A percentile compares a stretch with the other conserved stretches of the same genome.
These are phyloP conservation scores for Shinisaurus crocodilurus DNA, from an alignment of 2,113 vertebrate genomes.

Conservation along the genomic window DNA sequence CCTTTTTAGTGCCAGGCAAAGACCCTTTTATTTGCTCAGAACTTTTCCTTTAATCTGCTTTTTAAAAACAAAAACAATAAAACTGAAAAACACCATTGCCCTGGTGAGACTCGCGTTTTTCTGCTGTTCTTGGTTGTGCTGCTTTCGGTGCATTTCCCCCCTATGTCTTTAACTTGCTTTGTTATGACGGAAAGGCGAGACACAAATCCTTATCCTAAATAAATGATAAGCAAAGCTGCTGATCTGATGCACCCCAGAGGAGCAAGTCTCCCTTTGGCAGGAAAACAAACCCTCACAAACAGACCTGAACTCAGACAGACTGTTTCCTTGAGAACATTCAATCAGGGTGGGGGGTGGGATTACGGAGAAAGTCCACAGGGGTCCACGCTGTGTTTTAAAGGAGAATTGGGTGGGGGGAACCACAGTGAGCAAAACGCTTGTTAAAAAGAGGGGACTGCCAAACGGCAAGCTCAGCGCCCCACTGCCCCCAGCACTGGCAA, in stretches of 20 bases:
- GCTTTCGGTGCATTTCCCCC: too few species aligned
- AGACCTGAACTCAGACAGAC: neutral
- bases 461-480: fast-evolving
- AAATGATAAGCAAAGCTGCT: neutral
- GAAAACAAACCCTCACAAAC: neutral
- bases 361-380: neutral
- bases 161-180: neutral
- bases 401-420: too few species aligned
- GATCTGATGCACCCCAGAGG: neutral
- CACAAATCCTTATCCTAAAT: neutral
- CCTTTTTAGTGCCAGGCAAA: too few species aligned
- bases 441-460: neutral
- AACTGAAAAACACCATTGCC: too few species aligned
- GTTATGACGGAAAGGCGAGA: too few species aligned
- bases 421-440: neutral
- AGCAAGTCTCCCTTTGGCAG: neutral
- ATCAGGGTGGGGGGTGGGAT: neutral
- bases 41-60: too few species aligned
- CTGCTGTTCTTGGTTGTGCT: too few species aligned
- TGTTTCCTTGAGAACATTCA: neutral
- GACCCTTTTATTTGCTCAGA: too few species aligned
- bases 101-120: too few species aligned
- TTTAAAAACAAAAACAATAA: too few species aligned
- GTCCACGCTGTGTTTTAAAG: neutral
- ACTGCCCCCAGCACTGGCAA: neutral